phyloP scores from a whole-genome alignment of 2,797 vertebrate species.

The Microhierax caerulescens region DNA sequence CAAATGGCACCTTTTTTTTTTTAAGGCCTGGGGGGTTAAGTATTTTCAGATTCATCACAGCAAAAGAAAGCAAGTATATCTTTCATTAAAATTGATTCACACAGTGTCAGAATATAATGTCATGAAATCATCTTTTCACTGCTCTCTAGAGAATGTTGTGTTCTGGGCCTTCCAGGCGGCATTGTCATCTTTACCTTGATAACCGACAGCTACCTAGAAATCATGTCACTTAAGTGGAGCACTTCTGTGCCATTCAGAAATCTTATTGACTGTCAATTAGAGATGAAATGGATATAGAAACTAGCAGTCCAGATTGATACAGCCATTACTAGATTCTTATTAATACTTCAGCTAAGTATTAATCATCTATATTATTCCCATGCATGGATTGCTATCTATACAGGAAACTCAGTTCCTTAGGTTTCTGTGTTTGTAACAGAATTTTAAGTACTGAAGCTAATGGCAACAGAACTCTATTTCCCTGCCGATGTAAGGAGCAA shows the following conservation, averaged over 20 bases:
- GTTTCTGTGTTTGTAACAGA: background rate
- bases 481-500: background rate
- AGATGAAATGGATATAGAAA: conserved; percentile 4
- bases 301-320: background rate
- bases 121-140: conserved; percentile 47
- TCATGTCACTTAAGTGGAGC: background rate
- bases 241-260: conserved; percentile 10
- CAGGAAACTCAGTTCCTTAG: background rate
- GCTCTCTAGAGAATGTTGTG: background rate
- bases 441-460: background rate
- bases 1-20: background rate
- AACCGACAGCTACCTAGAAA: background rate
- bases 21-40: background rate
- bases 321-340: conserved; percentile 2
- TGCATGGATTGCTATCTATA: background rate
- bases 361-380: background rate
- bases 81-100: conserved; percentile 53
- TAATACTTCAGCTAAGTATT: background rate
- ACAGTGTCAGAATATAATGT: conserved; percentile 17
- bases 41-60: conserved; percentile 16
- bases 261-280: conserved; percentile 38
- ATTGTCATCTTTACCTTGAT: background rate
- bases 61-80: conserved; percentile 10
- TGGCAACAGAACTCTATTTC: background rate
- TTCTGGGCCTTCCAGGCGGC: background rate